Percentiles rank a stretch among this genome's conserved stretches.
phyloP scores from a whole-genome alignment of 1,140 invertebrate genomes.

The Trialeurodes vaporariorum region DNA sequence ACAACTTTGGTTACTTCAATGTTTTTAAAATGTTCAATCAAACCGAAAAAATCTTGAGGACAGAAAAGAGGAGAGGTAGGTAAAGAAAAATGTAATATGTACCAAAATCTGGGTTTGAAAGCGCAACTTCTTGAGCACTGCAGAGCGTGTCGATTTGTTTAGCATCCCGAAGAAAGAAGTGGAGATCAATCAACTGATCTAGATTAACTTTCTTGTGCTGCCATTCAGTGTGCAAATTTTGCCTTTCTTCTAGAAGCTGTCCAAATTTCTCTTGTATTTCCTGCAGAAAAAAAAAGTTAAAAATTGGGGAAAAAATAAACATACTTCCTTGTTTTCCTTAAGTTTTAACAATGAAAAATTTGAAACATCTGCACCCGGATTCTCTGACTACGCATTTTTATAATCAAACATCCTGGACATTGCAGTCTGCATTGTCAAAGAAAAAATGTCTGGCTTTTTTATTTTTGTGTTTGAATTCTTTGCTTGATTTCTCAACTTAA shows the following conservation, averaged over 20 bases:
- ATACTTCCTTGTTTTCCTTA: too few species aligned
- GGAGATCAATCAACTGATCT: conserved; percentile 87
- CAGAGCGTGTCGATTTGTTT: conserved; percentile 86
- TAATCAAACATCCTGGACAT: too few species aligned
- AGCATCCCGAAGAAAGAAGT: conserved; percentile 89
- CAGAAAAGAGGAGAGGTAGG: too few species aligned
- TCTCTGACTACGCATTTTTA: too few species aligned
- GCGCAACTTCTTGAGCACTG: conserved; percentile 70
- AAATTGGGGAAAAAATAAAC: not conserved
- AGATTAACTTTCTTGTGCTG: conserved; percentile 79
- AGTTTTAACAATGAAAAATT: too few species aligned
- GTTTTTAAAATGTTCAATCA: too few species aligned
- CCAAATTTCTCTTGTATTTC: conserved; percentile 70
- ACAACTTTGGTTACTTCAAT: too few species aligned
- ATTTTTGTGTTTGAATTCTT: too few species aligned
- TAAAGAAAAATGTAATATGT: too few species aligned
- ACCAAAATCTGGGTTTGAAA: conserved; percentile 45
- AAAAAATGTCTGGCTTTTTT: not conserved
- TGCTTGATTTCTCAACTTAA: too few species aligned
- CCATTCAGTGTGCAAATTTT: conserved; percentile 71
- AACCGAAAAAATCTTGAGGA: too few species aligned
- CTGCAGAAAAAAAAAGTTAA: conserved; percentile 29
- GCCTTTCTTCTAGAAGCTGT: conserved; percentile 63
- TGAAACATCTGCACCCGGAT: too few species aligned
- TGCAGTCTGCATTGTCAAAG: not conserved